Evolutionary conservation across 1,140 invertebrate species (phyloP).

Genomic region (Lordiphosa collinella): DNA sequence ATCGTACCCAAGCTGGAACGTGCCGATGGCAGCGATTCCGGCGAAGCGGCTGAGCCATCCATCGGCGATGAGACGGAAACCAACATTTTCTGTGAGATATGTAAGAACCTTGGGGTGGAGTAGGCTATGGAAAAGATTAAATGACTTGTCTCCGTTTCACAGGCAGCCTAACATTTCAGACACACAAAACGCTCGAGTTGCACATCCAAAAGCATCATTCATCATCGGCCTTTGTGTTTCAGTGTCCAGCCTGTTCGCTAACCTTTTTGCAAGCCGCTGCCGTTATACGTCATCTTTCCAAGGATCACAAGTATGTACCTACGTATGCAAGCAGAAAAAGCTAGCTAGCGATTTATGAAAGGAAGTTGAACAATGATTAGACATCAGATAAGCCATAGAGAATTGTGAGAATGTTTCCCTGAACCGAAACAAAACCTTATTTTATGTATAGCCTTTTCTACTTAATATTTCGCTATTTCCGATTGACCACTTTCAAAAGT

Average conservation of each 20-base stretch:
- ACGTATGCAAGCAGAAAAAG: neutral
- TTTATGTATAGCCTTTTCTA: no score
- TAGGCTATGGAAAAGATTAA: slow-evolving; percentile 17
- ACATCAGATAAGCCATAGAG: no score
- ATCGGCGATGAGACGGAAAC: slow-evolving; percentile 56
- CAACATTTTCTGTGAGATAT: slow-evolving; percentile 64
- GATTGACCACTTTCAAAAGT: no score
- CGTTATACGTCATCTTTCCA: slow-evolving; percentile 86
- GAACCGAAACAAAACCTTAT: no score
- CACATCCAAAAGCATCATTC: slow-evolving; percentile 86
- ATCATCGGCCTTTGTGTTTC: slow-evolving; percentile 83
- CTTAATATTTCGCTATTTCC: no score
- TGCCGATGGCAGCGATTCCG: slow-evolving; percentile 66
- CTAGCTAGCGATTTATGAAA: no score
- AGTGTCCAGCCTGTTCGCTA: slow-evolving; percentile 85
- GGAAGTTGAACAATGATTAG: no score
- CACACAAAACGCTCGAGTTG: slow-evolving; percentile 85
- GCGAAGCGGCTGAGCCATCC: slow-evolving; percentile 50
- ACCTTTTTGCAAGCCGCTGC: slow-evolving; percentile 86
- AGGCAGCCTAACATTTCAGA: slow-evolving; percentile 85
- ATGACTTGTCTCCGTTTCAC: slow-evolving; percentile 12
- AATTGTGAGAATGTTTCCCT: no score
- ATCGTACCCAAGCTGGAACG: slow-evolving; percentile 55
- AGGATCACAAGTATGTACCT: slow-evolving; percentile 83
- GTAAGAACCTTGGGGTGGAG: slow-evolving; percentile 25